Conservation (phyloP, 2,113 vertebrate species). For the Lutjanus erythropterus region DNA sequence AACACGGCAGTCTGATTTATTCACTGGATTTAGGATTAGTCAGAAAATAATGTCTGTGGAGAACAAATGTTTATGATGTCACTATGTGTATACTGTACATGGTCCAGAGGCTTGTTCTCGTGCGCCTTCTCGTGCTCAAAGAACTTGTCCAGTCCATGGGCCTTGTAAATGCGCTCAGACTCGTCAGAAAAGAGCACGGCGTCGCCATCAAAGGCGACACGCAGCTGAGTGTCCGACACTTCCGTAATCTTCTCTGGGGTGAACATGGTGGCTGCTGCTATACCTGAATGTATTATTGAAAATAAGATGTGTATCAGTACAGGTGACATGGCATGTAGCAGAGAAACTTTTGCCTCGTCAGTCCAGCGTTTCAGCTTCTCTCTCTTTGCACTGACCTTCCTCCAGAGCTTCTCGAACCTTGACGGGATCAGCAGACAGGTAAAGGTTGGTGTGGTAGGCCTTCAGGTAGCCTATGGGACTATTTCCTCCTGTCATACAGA, state of each 20-base stretch:
- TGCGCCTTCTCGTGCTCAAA: constrained; percentile 94
- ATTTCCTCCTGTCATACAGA: constrained; percentile 97
- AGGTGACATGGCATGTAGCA: background rate
- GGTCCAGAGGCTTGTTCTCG: constrained; percentile 94
- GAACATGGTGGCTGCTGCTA: constrained; percentile 96
- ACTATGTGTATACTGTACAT: constrained; percentile 83
- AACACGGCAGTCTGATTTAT: no score
- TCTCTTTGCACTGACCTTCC: constrained; percentile 87
- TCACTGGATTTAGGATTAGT: no score
- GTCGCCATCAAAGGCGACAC: constrained; percentile 95
- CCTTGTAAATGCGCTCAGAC: constrained; percentile 94
- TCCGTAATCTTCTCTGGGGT: constrained; percentile 88
- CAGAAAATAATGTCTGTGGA: no score
- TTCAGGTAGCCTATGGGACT: constrained; percentile 96
- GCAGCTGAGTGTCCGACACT: constrained; percentile 91
- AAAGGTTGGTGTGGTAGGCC: constrained; percentile 96
- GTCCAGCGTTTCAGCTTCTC: background rate
- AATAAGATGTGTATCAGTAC: background rate
- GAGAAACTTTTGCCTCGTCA: background rate
- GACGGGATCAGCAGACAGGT: constrained; percentile 92
- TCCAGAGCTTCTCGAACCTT: constrained; percentile 95
- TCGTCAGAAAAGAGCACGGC: constrained; percentile 97
- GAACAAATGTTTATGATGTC: no score
- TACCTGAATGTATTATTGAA: constrained; percentile 81
- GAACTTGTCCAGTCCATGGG: constrained; percentile 94